Percentiles rank a stretch among this genome's conserved stretches.
phyloP scores from a whole-genome alignment of 2,113 vertebrate genomes.

The Odobenus rosmarus region DNA sequence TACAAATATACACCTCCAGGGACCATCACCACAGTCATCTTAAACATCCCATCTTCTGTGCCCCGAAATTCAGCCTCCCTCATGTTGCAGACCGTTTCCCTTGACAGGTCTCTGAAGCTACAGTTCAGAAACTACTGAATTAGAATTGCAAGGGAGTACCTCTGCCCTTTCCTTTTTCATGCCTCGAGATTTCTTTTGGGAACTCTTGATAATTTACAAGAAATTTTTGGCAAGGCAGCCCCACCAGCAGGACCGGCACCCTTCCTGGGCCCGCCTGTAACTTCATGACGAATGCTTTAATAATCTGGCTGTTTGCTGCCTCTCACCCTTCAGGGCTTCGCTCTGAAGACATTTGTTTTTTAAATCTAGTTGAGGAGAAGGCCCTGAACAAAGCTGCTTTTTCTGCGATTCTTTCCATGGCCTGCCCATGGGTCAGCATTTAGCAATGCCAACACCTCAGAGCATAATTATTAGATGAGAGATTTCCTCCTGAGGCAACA shows the following conservation, averaged over 20 bases:
- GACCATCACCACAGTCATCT: not conserved
- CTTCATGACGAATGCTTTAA: slow-evolving; percentile 63
- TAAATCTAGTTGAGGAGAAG: slow-evolving; percentile 33
- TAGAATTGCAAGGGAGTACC: not conserved
- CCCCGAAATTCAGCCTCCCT: not conserved
- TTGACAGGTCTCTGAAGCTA: not conserved
- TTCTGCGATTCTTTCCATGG: not conserved
- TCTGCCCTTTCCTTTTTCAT: not conserved
- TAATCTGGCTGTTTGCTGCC: not conserved
- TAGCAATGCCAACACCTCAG: not conserved
- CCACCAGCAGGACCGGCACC: not conserved
- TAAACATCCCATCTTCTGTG: not conserved
- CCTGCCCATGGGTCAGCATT: slow-evolving; percentile 6
- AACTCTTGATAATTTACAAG: slow-evolving; percentile 23
- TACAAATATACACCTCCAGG: not conserved
- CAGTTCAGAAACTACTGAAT: not conserved
- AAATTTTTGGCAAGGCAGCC: not conserved
- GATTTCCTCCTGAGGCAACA: slow-evolving; percentile 35
- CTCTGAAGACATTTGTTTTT: slow-evolving; percentile 48
- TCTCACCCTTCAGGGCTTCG: not conserved
- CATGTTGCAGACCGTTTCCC: not conserved
- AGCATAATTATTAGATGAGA: slow-evolving; percentile 62
- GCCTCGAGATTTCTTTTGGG: not conserved
- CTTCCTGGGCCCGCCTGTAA: not conserved
- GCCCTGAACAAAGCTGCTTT: slow-evolving; percentile 29